Evolutionary conservation across 2,113 vertebrate species (phyloP).

Genomic region (Callionymus lyra): DNA sequence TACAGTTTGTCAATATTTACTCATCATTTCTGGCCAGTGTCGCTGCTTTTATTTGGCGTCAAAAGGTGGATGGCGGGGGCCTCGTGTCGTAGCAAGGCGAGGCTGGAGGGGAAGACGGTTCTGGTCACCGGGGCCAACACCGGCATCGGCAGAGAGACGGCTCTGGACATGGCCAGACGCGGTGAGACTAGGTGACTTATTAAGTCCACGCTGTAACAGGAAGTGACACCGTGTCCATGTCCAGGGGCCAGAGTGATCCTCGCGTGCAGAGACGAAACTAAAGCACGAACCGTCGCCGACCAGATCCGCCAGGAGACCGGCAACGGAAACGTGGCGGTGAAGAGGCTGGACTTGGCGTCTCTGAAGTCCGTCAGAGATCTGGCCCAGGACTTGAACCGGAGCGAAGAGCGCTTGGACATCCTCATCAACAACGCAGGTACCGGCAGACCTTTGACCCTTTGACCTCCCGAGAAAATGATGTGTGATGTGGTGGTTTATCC

Average conservation of each 20-base stretch:
- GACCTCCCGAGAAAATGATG: too few relatives aligned
- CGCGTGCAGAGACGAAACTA: constrained; percentile 61
- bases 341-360: constrained; percentile 54
- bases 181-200: constrained; percentile 26
- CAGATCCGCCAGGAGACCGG: constrained; percentile 54
- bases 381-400: constrained; percentile 39
- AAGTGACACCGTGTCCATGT: background rate
- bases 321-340: constrained; percentile 58
- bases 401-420: constrained; percentile 51
- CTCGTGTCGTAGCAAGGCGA: constrained; percentile 49
- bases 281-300: constrained; percentile 46
- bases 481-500: too few relatives aligned
- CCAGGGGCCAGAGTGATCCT: constrained; percentile 65
- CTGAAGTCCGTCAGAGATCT: constrained; percentile 58
- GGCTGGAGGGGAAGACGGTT: constrained; percentile 64
- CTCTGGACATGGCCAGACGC: constrained; percentile 58
- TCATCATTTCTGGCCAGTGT: too few relatives aligned
- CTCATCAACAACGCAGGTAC: constrained; percentile 69
- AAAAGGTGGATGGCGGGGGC: constrained; percentile 50
- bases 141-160: constrained; percentile 67
- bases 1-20: too few relatives aligned
- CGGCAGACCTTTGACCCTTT: too few relatives aligned
- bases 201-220: background rate
- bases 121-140: constrained; percentile 68
- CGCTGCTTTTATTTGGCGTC: constrained; percentile 38